Conservation (phyloP, 1,140 invertebrate species). For the Neodiprion virginianus region DNA sequence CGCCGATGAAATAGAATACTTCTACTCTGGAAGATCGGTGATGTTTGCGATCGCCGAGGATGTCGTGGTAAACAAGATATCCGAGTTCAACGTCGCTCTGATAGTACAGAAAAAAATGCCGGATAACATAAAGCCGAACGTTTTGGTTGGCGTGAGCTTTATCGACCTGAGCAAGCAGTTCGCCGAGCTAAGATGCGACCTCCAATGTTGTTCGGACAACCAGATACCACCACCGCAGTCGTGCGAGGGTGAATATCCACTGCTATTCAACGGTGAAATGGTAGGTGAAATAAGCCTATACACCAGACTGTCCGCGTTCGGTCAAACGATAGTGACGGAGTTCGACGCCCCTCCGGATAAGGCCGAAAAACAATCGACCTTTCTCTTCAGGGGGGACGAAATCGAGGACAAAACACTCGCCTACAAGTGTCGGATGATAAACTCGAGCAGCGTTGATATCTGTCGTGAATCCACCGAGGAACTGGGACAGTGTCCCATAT, state of each 20-base stretch:
- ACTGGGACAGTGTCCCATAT: constrained; percentile 25
- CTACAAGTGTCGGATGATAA: constrained; percentile 42
- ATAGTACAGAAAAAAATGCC: constrained; percentile 46
- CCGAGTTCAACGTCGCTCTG: constrained; percentile 41
- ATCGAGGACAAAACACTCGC: constrained; percentile 19
- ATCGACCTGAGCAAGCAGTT: constrained; percentile 51
- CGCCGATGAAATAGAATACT: constrained; percentile 40
- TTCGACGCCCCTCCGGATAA: constrained; percentile 34
- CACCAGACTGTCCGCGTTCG: constrained; percentile 46
- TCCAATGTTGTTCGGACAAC: constrained; percentile 37
- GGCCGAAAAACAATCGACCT: constrained; percentile 18
- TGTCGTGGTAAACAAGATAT: constrained; percentile 24
- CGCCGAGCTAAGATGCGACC: constrained; percentile 42
- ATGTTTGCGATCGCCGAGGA: constrained; percentile 44
- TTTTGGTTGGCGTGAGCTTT: constrained; percentile 41
- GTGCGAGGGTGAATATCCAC: constrained; percentile 44
- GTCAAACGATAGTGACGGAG: constrained; percentile 48
- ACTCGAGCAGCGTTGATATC: constrained; percentile 23
- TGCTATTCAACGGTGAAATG: constrained; percentile 30
- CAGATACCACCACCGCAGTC: constrained; percentile 35
- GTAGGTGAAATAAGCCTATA: constrained; percentile 38
- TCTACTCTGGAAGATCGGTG: constrained; percentile 49
- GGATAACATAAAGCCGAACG: constrained; percentile 36
- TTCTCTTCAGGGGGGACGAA: constrained; percentile 41
- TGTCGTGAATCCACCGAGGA: constrained; percentile 23